A percentile compares a stretch with the other conserved stretches of the same genome.
Conservation (phyloP, 2,888 invertebrate species). For the Epistrophella euchroma region DNA sequence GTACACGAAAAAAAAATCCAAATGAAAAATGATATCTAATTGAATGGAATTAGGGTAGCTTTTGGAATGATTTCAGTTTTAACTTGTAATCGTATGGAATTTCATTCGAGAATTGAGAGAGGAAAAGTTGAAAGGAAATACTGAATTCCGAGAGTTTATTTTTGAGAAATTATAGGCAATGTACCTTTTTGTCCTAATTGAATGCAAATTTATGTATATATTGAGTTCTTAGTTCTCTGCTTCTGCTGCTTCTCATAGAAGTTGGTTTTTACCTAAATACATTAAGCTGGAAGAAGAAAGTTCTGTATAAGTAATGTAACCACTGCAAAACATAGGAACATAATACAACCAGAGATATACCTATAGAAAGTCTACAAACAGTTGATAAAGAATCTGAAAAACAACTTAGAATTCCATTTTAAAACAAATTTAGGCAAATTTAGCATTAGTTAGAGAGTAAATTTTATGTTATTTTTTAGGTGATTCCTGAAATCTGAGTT, state of each 20-base stretch:
- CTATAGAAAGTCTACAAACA: background rate
- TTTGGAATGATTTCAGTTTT: slow-evolving; percentile 1
- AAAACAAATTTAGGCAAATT: slow-evolving; percentile 15
- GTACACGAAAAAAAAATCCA: background rate
- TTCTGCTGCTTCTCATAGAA: background rate
- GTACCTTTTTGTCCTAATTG: slow-evolving; percentile 4
- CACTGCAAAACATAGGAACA: background rate
- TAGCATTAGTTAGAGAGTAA: background rate
- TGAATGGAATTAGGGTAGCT: slow-evolving; percentile 34
- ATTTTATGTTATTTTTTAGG: background rate
- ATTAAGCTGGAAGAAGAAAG: background rate
- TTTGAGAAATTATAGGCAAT: background rate
- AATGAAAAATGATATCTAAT: slow-evolving; percentile 31
- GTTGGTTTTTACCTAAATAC: slow-evolving; percentile 2
- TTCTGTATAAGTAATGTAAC: slow-evolving; percentile 7
- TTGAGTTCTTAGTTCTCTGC: background rate
- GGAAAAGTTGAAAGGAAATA: background rate
- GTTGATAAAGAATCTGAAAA: slow-evolving; percentile 6
- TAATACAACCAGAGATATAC: background rate
- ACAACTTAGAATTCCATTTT: slow-evolving; percentile 14
- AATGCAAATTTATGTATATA: slow-evolving; percentile 41
- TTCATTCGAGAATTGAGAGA: background rate
- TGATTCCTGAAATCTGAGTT: background rate
- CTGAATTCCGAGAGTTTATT: background rate
- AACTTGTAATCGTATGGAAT: slow-evolving; percentile 1